Percentiles rank a stretch among this genome's conserved stretches.
Conservation (phyloP, 2,113 vertebrate species). For the Laterallus jamaicensis region DNA sequence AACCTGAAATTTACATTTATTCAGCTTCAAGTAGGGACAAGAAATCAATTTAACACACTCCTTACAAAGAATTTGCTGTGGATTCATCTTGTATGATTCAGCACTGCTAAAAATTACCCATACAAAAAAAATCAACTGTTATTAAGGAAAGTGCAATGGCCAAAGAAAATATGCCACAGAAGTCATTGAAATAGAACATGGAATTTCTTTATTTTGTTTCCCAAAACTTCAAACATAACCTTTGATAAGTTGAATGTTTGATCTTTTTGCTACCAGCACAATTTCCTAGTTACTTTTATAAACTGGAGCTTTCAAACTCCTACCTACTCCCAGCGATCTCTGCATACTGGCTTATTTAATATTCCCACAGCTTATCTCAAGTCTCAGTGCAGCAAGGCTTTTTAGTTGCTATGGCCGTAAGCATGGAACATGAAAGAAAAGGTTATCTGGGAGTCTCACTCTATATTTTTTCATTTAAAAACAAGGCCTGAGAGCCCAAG, state of each 20-base stretch:
- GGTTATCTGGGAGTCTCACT: slow-evolving; percentile 28
- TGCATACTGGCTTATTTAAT: slow-evolving; percentile 55
- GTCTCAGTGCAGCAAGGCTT: slow-evolving; percentile 42
- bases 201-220: slow-evolving; percentile 46
- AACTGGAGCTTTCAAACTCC: slow-evolving; percentile 52
- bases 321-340: slow-evolving; percentile 45
- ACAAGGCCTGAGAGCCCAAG: neutral
- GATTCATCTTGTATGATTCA: neutral
- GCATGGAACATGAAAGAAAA: slow-evolving; percentile 55
- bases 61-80: slow-evolving; percentile 15
- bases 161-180: slow-evolving; percentile 11
- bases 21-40: neutral
- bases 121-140: neutral
- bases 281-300: slow-evolving; percentile 62
- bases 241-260: slow-evolving; percentile 59
- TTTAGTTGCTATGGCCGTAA: slow-evolving; percentile 60
- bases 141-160: neutral
- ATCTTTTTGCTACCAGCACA: slow-evolving; percentile 63
- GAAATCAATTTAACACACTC: slow-evolving; percentile 31
- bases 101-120: neutral
- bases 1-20: slow-evolving; percentile 44
- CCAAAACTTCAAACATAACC: slow-evolving; percentile 59
- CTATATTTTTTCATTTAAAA: slow-evolving; percentile 37
- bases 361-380: slow-evolving; percentile 57
- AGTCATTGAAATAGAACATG: slow-evolving; percentile 21